Evolutionary conservation across 2,113 vertebrate species (phyloP).

Genomic region (Gasterosteus nipponicus): DNA sequence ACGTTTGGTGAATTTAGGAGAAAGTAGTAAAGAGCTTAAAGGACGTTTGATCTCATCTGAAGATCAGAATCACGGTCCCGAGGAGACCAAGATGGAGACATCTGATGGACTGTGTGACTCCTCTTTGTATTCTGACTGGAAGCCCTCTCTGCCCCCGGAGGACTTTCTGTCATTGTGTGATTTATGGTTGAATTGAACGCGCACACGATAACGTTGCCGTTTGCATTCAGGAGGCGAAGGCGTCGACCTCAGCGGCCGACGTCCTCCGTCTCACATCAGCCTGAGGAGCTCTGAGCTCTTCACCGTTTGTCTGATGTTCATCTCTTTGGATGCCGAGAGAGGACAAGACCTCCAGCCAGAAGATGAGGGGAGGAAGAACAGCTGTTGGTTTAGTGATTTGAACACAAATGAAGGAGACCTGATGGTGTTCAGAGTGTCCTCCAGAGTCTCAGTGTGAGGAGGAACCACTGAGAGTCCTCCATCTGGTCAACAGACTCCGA

Average conservation of each 20-base stretch:
- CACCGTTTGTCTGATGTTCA: no score
- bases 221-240: constrained; percentile 24
- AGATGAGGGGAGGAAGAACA: no score
- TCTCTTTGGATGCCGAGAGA: no score
- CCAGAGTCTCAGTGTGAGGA: neutral
- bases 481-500: constrained; percentile 40
- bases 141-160: no score
- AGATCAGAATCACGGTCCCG: no score
- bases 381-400: no score
- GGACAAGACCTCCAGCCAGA: no score
- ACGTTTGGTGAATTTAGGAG: no score
- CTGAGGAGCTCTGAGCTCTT: no score
- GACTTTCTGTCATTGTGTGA: constrained; percentile 38
- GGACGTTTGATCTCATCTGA: no score
- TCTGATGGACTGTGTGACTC: neutral
- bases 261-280: neutral
- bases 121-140: constrained; percentile 2
- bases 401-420: no score
- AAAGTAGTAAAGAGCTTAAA: no score
- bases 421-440: neutral
- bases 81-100: neutral
- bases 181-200: constrained; percentile 38
- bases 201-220: constrained; percentile 26
- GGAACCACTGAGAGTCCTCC: constrained; percentile 23
- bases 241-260: neutral